Conservation (phyloP, 1,140 invertebrate species). For the Apolygus lucorum region DNA sequence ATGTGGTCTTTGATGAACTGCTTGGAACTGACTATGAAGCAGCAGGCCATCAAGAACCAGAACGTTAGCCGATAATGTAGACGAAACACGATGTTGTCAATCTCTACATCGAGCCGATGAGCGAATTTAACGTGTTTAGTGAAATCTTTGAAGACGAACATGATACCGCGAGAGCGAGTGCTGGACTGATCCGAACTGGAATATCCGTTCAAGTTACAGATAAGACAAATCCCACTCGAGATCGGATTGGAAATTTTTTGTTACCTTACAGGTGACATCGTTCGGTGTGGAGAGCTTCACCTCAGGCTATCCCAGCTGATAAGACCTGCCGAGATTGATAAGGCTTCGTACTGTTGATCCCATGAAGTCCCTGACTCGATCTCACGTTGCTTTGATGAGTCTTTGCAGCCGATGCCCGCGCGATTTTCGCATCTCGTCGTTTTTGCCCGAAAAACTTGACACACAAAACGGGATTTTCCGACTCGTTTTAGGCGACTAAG, state of each 20-base stretch:
- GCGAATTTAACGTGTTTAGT: slow-evolving; percentile 7
- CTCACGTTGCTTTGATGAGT: neutral
- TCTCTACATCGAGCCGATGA: slow-evolving; percentile 52
- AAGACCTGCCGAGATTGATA: neutral
- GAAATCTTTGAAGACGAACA: slow-evolving; percentile 25
- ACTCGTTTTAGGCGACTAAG: neutral
- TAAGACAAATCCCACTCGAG: neutral
- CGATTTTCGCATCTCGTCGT: neutral
- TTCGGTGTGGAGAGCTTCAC: neutral
- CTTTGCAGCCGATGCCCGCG: neutral
- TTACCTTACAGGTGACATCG: neutral
- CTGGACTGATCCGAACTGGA: neutral
- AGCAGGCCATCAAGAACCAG: slow-evolving; percentile 80
- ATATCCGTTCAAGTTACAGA: neutral
- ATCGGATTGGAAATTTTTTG: neutral
- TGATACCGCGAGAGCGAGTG: neutral
- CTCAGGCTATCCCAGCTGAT: neutral
- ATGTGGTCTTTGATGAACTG: slow-evolving; percentile 93
- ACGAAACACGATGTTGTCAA: slow-evolving; percentile 89
- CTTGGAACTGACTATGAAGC: slow-evolving; percentile 77
- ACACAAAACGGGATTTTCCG: no score
- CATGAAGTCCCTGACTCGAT: neutral
- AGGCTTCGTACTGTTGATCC: neutral
- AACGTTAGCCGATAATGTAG: slow-evolving; percentile 91
- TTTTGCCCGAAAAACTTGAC: neutral